phyloP scores from a whole-genome alignment of 2,797 vertebrate genomes.

The Periparus ater region DNA sequence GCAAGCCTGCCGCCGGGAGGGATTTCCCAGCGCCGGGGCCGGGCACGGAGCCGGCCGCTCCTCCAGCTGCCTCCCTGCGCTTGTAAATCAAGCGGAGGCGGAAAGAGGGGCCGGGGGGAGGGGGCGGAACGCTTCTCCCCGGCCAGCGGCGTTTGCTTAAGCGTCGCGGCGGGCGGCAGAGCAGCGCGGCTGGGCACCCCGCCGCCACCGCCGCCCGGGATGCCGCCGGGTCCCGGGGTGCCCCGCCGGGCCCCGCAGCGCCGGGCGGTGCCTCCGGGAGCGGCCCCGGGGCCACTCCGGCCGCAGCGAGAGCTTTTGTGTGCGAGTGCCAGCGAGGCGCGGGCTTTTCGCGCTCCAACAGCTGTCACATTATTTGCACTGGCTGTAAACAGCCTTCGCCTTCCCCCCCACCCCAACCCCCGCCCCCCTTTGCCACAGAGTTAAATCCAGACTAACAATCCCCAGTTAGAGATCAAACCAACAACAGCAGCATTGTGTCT shows the following conservation, averaged over 20 bases:
- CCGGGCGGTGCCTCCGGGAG: neutral
- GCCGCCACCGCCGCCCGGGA: neutral
- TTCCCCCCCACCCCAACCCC: conserved; percentile 72
- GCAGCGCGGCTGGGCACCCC: neutral
- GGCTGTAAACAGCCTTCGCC: conserved; percentile 88
- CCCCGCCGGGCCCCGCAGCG: neutral
- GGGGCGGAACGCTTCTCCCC: neutral
- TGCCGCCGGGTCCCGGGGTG: neutral
- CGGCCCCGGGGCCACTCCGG: neutral
- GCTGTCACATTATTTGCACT: conserved; percentile 92
- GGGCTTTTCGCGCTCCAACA: conserved; percentile 81
- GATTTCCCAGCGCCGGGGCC: neutral
- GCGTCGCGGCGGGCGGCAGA: neutral
- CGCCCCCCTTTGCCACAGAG: conserved; percentile 76
- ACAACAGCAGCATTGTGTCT: conserved; percentile 92
- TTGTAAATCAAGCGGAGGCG: neutral
- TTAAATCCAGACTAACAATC: conserved; percentile 89
- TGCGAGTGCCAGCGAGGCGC: conserved; percentile 71
- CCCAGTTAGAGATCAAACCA: conserved; percentile 83
- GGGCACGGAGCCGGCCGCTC: neutral
- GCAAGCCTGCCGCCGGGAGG: neutral
- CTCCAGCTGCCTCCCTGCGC: neutral
- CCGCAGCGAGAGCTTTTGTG: conserved; percentile 79
- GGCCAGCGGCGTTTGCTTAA: neutral
- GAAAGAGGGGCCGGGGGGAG: neutral